Evolutionary conservation across 92 coral and sea anemone species (phyloP).

Genomic region (Zoanthus solanderi): DNA sequence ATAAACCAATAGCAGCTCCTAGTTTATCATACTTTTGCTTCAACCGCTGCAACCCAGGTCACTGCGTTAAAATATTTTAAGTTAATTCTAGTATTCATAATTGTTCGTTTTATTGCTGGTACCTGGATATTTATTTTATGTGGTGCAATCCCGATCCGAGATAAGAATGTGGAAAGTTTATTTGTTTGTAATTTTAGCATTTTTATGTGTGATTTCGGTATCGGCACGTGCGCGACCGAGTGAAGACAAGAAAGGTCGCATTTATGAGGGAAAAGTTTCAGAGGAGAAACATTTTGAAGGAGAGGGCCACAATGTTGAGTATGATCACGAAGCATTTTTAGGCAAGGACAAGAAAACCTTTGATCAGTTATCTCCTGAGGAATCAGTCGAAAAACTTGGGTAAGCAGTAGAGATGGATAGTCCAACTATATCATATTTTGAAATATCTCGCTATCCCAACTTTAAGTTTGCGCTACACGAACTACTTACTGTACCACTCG

Average conservation of each 20-base stretch:
- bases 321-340: constrained; percentile 96
- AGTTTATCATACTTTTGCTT: not conserved
- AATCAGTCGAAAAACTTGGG: constrained; percentile 91
- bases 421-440: not conserved
- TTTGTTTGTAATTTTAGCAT: not conserved
- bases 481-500: too few species aligned
- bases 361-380: constrained; percentile 91
- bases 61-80: constrained; percentile 21
- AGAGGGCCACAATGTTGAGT: constrained; percentile 88
- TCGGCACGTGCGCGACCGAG: constrained; percentile 74
- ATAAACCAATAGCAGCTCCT: constrained; percentile 64
- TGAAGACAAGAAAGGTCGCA: constrained; percentile 73
- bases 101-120: constrained; percentile 38
- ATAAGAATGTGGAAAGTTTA: constrained; percentile 34
- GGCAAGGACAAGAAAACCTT: constrained; percentile 92
- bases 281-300: constrained; percentile 88
- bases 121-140: constrained; percentile 15
- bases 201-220: constrained; percentile 27
- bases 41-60: constrained; percentile 4
- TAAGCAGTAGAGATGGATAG: constrained; percentile 26
- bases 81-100: not conserved
- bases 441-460: not conserved
- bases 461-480: not conserved
- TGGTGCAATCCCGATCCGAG: not conserved
- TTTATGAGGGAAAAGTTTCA: constrained; percentile 80